These are phyloP conservation scores for Ispidina picta DNA, from an alignment of 2,797 vertebrate species.

Conservation along the genomic window DNA sequence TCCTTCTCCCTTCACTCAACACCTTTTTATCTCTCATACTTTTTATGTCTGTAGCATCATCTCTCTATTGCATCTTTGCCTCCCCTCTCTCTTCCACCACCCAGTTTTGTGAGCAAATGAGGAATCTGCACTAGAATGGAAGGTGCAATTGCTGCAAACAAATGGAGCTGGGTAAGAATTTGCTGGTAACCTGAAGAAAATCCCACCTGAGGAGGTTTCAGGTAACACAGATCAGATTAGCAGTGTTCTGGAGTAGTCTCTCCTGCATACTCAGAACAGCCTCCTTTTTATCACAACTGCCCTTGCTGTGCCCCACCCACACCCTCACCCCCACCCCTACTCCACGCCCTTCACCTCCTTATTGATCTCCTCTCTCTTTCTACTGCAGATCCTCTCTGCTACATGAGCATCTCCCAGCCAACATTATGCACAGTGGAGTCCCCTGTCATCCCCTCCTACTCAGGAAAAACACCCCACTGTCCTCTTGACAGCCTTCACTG, in stretches of 20 bases:
- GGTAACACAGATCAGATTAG: not conserved
- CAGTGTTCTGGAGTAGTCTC: not conserved
- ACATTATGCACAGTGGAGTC: slow-evolving; percentile 15
- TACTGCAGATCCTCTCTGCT: not conserved
- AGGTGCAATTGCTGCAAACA: not conserved
- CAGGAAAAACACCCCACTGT: slow-evolving; percentile 15
- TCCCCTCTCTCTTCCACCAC: not conserved
- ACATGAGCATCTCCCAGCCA: slow-evolving; percentile 16
- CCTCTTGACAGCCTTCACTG: slow-evolving; percentile 20
- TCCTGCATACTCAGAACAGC: not conserved
- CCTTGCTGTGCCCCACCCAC: not conserved
- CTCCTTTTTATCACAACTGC: not conserved
- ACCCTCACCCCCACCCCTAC: not conserved
- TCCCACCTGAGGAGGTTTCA: not conserved
- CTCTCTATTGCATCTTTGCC: not conserved
- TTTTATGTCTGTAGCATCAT: not conserved
- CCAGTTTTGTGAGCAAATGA: not conserved
- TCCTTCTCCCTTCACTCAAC: not conserved
- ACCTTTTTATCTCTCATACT: not conserved
- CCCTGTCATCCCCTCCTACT: slow-evolving; percentile 25
- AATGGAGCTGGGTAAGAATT: not conserved
- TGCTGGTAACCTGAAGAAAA: slow-evolving; percentile 3
- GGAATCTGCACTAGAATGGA: not conserved
- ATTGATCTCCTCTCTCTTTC: not conserved
- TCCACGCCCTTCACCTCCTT: not conserved